Conservation (phyloP, 2,888 invertebrate genomes). For the Acleris sparsana region DNA sequence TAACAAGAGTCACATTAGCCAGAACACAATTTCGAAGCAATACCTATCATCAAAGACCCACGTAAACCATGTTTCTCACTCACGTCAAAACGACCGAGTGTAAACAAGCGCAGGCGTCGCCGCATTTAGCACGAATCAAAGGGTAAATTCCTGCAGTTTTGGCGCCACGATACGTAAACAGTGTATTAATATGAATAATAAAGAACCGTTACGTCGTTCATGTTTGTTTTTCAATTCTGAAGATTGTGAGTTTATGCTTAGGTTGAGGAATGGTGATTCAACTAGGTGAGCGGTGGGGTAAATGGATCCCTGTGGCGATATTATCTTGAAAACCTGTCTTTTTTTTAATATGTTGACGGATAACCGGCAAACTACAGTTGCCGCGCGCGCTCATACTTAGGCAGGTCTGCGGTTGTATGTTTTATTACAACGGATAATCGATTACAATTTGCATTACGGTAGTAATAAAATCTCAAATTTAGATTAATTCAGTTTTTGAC, state of each 20-base stretch:
- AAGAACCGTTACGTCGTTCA: conserved; percentile 21
- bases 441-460: no score
- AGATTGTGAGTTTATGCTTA: neutral
- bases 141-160: conserved; percentile 32
- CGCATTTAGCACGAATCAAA: conserved; percentile 30
- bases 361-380: no score
- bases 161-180: conserved; percentile 35
- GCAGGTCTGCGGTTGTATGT: no score
- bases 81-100: conserved; percentile 1
- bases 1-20: neutral
- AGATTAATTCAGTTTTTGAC: no score
- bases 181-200: conserved; percentile 24
- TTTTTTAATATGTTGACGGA: no score
- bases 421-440: no score
- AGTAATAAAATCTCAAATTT: no score
- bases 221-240: conserved; percentile 23
- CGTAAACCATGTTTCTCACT: conserved; percentile 2
- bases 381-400: no score
- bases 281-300: no score
- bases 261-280: no score
- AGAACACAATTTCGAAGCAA: conserved; percentile 1
- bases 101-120: conserved; percentile 5
- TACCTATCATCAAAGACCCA: conserved; percentile 10
- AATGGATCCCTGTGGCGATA: no score
- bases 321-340: no score